Evolutionary conservation across 1,140 invertebrate species (phyloP).

Genomic region (Drusus annulatus): DNA sequence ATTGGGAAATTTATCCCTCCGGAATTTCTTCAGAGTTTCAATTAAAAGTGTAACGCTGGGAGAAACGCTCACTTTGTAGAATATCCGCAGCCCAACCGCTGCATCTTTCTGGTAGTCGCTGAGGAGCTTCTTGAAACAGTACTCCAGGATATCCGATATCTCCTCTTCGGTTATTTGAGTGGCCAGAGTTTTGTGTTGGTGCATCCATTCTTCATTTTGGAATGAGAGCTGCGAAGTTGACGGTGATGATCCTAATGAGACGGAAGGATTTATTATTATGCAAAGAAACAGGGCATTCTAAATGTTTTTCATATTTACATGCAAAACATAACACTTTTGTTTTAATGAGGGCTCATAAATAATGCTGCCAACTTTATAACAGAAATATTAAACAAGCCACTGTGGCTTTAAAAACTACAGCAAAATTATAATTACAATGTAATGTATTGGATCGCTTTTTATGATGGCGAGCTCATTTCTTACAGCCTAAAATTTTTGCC

Average conservation of each 20-base stretch:
- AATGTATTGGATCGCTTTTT: too few species aligned
- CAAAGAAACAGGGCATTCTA: too few species aligned
- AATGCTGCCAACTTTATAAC: too few species aligned
- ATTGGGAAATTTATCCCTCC: slow-evolving; percentile 67
- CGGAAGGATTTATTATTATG: too few species aligned
- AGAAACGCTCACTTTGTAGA: slow-evolving; percentile 79
- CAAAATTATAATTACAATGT: too few species aligned
- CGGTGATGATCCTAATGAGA: slow-evolving; percentile 73
- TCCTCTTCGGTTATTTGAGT: slow-evolving; percentile 73
- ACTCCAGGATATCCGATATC: slow-evolving; percentile 79
- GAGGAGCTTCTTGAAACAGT: slow-evolving; percentile 81
- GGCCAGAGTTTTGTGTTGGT: slow-evolving; percentile 70
- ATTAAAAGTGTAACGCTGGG: slow-evolving; percentile 72
- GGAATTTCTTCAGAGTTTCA: slow-evolving; percentile 71
- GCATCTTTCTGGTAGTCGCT: slow-evolving; percentile 76
- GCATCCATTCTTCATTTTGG: slow-evolving; percentile 71
- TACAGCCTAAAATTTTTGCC: too few species aligned
- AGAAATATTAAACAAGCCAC: too few species aligned
- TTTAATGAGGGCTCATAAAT: too few species aligned
- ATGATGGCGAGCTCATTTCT: too few species aligned
- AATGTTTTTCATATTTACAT: too few species aligned
- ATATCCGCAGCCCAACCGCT: slow-evolving; percentile 81
- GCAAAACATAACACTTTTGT: too few species aligned
- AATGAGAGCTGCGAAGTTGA: slow-evolving; percentile 76
- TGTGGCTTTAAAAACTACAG: too few species aligned